Evolutionary conservation across 2,888 invertebrate species (phyloP).

Genomic region (Tipula helvola): DNA sequence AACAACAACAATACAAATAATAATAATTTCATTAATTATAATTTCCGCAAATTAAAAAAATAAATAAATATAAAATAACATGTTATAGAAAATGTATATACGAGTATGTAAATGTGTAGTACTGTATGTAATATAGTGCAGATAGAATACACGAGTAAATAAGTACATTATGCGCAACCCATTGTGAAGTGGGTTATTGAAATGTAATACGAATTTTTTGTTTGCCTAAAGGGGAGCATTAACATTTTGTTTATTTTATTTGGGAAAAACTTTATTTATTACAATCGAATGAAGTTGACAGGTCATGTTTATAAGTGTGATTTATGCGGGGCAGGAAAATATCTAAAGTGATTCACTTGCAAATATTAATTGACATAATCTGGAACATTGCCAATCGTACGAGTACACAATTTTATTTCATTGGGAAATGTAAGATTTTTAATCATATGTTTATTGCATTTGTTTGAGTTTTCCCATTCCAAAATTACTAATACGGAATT

Average conservation of each 20-base stretch:
- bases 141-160: neutral
- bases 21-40: neutral
- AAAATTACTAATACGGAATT: too few species aligned
- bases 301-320: neutral
- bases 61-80: neutral
- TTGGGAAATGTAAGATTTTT: neutral
- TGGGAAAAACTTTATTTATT: neutral
- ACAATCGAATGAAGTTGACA: neutral
- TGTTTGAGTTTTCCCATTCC: neutral
- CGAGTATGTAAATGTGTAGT: neutral
- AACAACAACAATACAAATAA: neutral
- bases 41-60: conserved; percentile 4
- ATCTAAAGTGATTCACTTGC: neutral
- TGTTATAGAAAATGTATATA: neutral
- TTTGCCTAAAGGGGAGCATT: neutral
- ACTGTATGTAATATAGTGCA: neutral
- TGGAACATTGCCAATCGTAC: neutral
- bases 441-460: neutral
- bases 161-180: neutral
- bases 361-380: neutral
- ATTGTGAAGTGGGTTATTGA: neutral
- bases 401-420: neutral
- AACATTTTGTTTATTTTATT: neutral
- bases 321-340: neutral
- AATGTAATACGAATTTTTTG: neutral